Evolutionary conservation across 2,888 invertebrate species (phyloP).

Genomic region (Caenorhabditis wallacei): DNA sequence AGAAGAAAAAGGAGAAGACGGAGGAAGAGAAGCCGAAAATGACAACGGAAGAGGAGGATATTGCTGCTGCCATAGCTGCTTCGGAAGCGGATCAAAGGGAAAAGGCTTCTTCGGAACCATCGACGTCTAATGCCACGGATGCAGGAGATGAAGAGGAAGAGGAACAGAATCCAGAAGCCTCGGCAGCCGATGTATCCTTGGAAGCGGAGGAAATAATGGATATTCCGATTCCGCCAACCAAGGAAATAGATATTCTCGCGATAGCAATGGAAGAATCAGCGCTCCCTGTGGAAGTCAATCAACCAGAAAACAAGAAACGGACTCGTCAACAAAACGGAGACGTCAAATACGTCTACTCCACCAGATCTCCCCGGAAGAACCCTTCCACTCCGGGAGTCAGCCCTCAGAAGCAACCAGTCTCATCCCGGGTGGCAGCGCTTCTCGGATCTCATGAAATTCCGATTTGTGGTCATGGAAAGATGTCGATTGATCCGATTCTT

Average conservation of each 20-base stretch:
- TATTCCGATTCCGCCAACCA: neutral
- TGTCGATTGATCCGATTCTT: constrained; percentile 75
- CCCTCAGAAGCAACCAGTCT: constrained; percentile 30
- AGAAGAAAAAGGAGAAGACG: constrained; percentile 37
- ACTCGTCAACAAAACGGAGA: constrained; percentile 53
- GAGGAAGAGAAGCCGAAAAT: constrained; percentile 25
- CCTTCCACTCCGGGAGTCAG: constrained; percentile 13
- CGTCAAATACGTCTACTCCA: constrained; percentile 31
- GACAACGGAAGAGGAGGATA: constrained; percentile 34
- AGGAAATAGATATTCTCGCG: constrained; percentile 52
- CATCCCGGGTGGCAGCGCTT: constrained; percentile 47
- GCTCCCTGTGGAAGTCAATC: constrained; percentile 26
- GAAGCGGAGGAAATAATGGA: constrained; percentile 28
- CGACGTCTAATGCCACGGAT: constrained; percentile 12
- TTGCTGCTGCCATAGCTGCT: constrained; percentile 41
- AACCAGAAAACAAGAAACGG: constrained; percentile 28
- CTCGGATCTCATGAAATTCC: constrained; percentile 58
- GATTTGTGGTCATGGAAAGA: constrained; percentile 77
- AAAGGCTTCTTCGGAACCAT: constrained; percentile 1
- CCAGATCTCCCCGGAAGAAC: constrained; percentile 33
- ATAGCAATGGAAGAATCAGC: constrained; percentile 48
- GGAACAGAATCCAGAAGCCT: neutral
- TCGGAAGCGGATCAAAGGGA: constrained; percentile 34
- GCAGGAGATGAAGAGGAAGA: constrained; percentile 7
- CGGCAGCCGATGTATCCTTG: neutral